phyloP scores from a whole-genome alignment of 2,888 invertebrate species.

The Polydrusus pterygomalis region DNA sequence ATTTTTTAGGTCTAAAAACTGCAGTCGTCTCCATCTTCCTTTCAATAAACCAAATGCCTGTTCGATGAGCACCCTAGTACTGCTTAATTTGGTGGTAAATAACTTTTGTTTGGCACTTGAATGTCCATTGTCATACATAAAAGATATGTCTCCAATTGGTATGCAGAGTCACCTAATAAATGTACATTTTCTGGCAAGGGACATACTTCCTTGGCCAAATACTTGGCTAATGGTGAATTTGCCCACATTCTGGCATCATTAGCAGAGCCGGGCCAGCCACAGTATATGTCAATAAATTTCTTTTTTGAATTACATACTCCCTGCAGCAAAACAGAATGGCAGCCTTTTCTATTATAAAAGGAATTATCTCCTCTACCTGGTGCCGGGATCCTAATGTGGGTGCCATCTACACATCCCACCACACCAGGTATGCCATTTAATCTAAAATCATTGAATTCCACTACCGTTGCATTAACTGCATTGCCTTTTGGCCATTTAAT shows the following conservation, averaged over 20 bases:
- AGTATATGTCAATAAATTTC: constrained; percentile 34
- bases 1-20: too few relatives aligned
- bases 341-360: constrained; percentile 40
- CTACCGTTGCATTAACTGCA: constrained; percentile 20
- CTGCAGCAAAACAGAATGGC: constrained; percentile 25
- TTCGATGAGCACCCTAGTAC: constrained; percentile 44
- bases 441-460: constrained; percentile 44
- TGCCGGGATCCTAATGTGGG: constrained; percentile 43
- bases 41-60: constrained; percentile 38
- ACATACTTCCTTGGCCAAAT: too few relatives aligned
- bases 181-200: constrained; percentile 21
- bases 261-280: constrained; percentile 45
- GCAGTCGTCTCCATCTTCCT: constrained; percentile 17
- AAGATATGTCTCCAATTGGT: constrained; percentile 35
- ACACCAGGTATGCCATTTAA: constrained; percentile 29
- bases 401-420: too few relatives aligned
- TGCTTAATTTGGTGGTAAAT: constrained; percentile 39
- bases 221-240: constrained; percentile 7
- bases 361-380: constrained; percentile 43
- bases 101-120: constrained; percentile 14
- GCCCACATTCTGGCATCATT: constrained; percentile 38
- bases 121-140: constrained; percentile 44
- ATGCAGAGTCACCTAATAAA: constrained; percentile 43
- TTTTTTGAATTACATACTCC: constrained; percentile 36
- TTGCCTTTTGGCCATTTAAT: constrained; percentile 38